A percentile compares a stretch with the other conserved stretches of the same genome.
These are phyloP conservation scores for Drosophila parthenogenetica DNA, from an alignment of 2,888 invertebrate genomes.

Conservation along the genomic window DNA sequence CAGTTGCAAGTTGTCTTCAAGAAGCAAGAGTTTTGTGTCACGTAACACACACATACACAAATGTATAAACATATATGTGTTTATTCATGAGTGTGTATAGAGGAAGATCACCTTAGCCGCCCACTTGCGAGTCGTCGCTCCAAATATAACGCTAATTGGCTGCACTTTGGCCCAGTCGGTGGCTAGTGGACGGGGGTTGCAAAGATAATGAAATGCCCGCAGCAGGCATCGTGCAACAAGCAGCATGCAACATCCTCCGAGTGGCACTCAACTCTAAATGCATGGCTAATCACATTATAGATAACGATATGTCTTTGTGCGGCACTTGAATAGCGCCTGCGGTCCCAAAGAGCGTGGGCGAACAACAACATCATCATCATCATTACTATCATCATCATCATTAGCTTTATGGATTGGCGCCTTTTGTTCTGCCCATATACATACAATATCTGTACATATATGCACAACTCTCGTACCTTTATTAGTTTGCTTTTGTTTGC, in stretches of 20 bases:
- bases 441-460: neutral
- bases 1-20: constrained; percentile 25
- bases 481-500: constrained; percentile 72
- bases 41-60: constrained; percentile 43
- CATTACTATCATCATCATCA: constrained; percentile 21
- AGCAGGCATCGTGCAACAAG: constrained; percentile 37
- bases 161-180: constrained; percentile 56
- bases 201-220: constrained; percentile 66
- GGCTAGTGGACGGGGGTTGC: constrained; percentile 30
- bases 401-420: constrained; percentile 55
- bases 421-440: constrained; percentile 49
- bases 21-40: constrained; percentile 66
- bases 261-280: constrained; percentile 61
- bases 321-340: constrained; percentile 63
- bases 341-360: constrained; percentile 52
- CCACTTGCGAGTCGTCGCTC: constrained; percentile 44
- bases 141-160: constrained; percentile 56
- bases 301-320: constrained; percentile 59
- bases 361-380: constrained; percentile 19
- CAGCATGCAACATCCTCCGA: constrained; percentile 44
- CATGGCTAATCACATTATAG: constrained; percentile 65
- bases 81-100: neutral
- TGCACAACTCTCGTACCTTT: constrained; percentile 52
- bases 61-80: constrained; percentile 1
- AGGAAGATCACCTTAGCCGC: constrained; percentile 44